Conservation (phyloP, 2,888 invertebrate species). For the Protodeltote pygarga region DNA sequence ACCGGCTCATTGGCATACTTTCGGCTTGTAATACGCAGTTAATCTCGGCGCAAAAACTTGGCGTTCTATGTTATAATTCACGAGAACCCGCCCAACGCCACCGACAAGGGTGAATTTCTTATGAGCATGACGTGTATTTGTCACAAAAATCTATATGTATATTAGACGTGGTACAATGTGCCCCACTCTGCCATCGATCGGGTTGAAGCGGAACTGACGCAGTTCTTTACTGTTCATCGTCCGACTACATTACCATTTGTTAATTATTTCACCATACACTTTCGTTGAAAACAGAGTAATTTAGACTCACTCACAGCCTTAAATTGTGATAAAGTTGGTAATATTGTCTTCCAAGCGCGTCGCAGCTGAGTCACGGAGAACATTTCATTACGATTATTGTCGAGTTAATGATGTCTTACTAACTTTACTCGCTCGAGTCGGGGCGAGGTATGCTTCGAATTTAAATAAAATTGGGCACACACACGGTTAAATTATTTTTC, state of each 20-base stretch:
- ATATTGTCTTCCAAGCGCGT: slow-evolving; percentile 61
- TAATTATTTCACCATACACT: slow-evolving; percentile 55
- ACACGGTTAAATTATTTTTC: slow-evolving; percentile 60
- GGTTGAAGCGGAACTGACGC: slow-evolving; percentile 54
- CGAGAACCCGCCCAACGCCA: slow-evolving; percentile 66
- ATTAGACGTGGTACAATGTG: slow-evolving; percentile 50
- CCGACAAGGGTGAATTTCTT: slow-evolving; percentile 79
- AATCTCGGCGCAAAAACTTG: slow-evolving; percentile 80
- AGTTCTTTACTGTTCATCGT: slow-evolving; percentile 54
- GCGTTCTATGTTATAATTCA: slow-evolving; percentile 79
- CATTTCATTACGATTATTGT: slow-evolving; percentile 78
- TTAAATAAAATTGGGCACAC: slow-evolving; percentile 73
- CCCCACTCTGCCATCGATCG: slow-evolving; percentile 42
- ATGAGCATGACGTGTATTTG: slow-evolving; percentile 72
- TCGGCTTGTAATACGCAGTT: slow-evolving; percentile 80
- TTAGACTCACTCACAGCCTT: slow-evolving; percentile 55
- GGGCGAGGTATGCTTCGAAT: slow-evolving; percentile 69
- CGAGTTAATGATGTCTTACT: slow-evolving; percentile 76
- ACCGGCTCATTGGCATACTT: slow-evolving; percentile 80
- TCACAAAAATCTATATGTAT: slow-evolving; percentile 73
- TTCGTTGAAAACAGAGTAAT: slow-evolving; percentile 59
- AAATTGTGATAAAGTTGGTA: slow-evolving; percentile 69
- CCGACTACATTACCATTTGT: slow-evolving; percentile 45
- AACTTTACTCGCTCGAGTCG: slow-evolving; percentile 63
- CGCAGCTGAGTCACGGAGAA: slow-evolving; percentile 67